Evolutionary conservation across 2,888 invertebrate species (phyloP).

Genomic region (Thereva unica): DNA sequence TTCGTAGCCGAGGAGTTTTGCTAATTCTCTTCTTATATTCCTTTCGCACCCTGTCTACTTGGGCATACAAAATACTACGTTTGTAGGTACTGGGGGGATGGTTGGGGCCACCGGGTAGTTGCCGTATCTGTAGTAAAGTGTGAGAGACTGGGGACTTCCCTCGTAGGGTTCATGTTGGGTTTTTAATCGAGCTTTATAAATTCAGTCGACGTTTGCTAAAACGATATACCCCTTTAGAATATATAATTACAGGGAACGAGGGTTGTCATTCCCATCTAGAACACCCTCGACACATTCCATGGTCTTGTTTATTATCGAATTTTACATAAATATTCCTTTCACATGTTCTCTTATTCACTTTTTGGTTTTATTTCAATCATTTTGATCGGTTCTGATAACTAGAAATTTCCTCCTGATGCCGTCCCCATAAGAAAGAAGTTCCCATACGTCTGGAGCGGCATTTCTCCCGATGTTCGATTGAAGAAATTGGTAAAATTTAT

Average conservation of each 20-base stretch:
- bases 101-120: too few species aligned
- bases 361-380: constrained; percentile 22
- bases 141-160: neutral
- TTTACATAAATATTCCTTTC: constrained; percentile 32
- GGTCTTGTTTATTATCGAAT: constrained; percentile 29
- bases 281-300: constrained; percentile 12
- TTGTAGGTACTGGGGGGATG: too few species aligned
- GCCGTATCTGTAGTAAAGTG: too few species aligned
- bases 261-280: constrained; percentile 28
- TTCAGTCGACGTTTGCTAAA: constrained; percentile 41
- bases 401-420: too few species aligned
- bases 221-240: constrained; percentile 39
- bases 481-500: too few species aligned
- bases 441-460: too few species aligned
- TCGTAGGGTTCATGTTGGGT: constrained; percentile 17
- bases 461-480: too few species aligned
- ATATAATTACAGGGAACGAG: constrained; percentile 38
- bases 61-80: too few species aligned
- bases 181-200: constrained; percentile 41
- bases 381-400: neutral
- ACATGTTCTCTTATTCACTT: constrained; percentile 21
- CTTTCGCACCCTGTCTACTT: too few species aligned
- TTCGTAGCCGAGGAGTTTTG: too few species aligned
- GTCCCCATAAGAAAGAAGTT: too few species aligned
- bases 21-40: too few species aligned